Base-by-base conservation (phyloP, 2,888 invertebrate species). In the Schizotus pectinicornis region DNA sequence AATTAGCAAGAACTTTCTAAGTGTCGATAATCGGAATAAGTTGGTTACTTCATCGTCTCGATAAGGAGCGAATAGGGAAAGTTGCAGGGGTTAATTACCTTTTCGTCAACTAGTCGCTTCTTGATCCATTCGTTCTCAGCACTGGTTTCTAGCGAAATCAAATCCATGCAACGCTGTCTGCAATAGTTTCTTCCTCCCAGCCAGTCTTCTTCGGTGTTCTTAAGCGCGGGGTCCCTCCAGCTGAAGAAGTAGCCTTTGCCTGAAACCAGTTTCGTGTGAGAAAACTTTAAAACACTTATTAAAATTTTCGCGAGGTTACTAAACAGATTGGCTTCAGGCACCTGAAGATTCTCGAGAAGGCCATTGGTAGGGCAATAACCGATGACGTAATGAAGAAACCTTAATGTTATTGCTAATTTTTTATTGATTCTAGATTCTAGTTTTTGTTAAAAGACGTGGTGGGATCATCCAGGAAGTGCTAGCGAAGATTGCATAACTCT, bases 51-150 rank as follows among this genome's bases (percentile, higher is more conserved):
- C 22, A 22, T 22, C 2, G 22, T 22, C 22, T 22, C 37, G 43
- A 22, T 50, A 50, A 50, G 36, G 33, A 38, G 42, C 13, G 11
- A 39, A 32, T 33, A 42, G 31, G 5, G 6, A 36, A 45, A 33
- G 8, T 11, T 32, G 11, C 1, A 13, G 14, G 50, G 13, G 9
- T 7, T 49, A 58, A 43, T 74, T 80, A 92, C 93, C 84, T 88
- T 89, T 73, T 89, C 89, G 68, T 88, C 86, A 1, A 90, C 87
- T 66, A 94, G 84, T 66, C 88, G 86, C 59, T 87, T 85, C 77
- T 94, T 93, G 74, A 94, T 85, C 88, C 92, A 93, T 77, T 93
- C 92, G 74, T 94, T 94, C 79, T 94, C 93, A 52, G 88, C 87
- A 66, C 89, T 90, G 51, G 92, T 92, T 81, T 94, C 94, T 70